Base-by-base conservation (phyloP, 2,113 vertebrate genomes). In the Lethenteron reissneri region DNA sequence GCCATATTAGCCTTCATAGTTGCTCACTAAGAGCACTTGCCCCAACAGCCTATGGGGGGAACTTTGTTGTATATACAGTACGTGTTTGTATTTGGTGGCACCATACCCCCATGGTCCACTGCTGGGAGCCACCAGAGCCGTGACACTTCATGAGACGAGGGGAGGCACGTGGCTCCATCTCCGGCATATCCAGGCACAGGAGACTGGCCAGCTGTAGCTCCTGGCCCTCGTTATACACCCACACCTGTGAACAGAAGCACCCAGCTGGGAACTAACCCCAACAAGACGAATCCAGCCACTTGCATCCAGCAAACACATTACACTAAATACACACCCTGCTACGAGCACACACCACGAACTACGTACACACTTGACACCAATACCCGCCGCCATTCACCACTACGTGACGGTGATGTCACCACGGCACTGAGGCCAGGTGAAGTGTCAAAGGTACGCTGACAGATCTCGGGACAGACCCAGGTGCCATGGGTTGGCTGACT, bases 131-230 rank as follows among this genome's bases (percentile, higher is more conserved):
- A 0, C 92, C 94, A 0, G 94, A 95, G 0, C 92, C 94, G 0
- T 97, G 94, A 77, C 92, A 97, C 56, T 97, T 97, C 92, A 97
- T 97, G 68, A 97, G 85, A 2, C 90, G 83, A 0, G 94, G 92
- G 0, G 88, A 86, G 72, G 95, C 91, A 0, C 84, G 84, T 0
- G 89, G 89, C 59, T 85, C 83, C 2, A 89, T 87, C 75, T 97
- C 92, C 0, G 85, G 88, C 76, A 96, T 83, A 11, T 97, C 92
- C 74, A 97, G 78, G 77, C 94, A 97, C 15, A 97, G 82, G 6
- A 97, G 84, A 12, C 86, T 85, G 2, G 86, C 87, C 59, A 97
- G 78, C 73, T 94, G 81, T 73, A 97, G 74, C 74, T 97, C 89
- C 0, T 91, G 85, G 13, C 97, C 92, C 72, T 96, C 89, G 1